Evolutionary conservation across 2,113 vertebrate genomes (phyloP), one percentile per base, ranked within the genome.

Genomic region (Lichenostomus cassidix): DNA sequence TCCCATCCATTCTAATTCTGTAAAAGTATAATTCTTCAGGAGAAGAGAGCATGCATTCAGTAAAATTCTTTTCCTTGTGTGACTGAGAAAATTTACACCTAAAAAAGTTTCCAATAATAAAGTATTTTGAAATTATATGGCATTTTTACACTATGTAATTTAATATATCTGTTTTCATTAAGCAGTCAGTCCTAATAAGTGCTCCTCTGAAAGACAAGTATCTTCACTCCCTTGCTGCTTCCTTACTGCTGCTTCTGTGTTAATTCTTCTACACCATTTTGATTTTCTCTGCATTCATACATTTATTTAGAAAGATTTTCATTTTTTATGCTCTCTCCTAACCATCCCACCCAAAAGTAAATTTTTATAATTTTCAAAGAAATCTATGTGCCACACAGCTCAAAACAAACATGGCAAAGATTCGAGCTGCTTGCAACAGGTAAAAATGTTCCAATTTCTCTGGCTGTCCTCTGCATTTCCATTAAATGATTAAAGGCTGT

Each of bases 381-480:
- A 4, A 19, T 5, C 1, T 24, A 39, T 7, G 2, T 52, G 29
- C 19, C 6, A 10, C 42, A 24, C 0, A 2, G 28, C 53, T 47
- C 21, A 42, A 71, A 31, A 74, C 21, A 91, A 89, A 67, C 11
- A 27, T 8, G 8, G 11, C 13, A 71, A 62, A 37, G 33, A 50
- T 1, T 10, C 24, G 29, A 67, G 31, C 11, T 78, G 13, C 42
- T 50, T 84, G 27, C 16, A 87, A 75, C 15, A 71, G 27, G 25
- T n/a, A 55, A 77, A 68, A 80, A 28, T 11, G 2, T 70, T 74
- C 11, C 47, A 12, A 9, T 81, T 80, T 77, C 33, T 64, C 25
- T 73, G 59, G 2, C 15, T 49, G 39, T 78, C 41, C 15, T 78
- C 49, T 3, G 1, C 15, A 33, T 27, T 23, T 87, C 56, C 74